Evolutionary conservation across 2,113 vertebrate species (phyloP).

Genomic region (Engraulis encrasicolus): DNA sequence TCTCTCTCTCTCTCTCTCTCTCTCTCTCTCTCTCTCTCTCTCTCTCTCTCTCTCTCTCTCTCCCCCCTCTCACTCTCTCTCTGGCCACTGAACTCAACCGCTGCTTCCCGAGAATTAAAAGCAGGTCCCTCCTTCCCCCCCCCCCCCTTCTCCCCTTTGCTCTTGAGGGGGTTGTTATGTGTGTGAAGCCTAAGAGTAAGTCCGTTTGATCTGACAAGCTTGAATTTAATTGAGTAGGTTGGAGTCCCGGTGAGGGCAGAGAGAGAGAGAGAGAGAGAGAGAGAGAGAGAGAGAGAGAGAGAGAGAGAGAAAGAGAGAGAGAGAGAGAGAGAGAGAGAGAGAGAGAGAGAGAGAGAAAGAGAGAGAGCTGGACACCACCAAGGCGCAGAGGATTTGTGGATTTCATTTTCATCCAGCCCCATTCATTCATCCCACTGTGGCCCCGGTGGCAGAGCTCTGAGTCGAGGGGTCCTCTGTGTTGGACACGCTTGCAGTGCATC

Average conservation of each 20-base stretch:
- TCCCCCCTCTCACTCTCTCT: not conserved
- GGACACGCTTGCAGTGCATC: not conserved
- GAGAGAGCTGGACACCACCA: slow-evolving; percentile 19
- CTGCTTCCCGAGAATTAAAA: slow-evolving; percentile 55
- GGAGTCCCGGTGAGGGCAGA: slow-evolving; percentile 54
- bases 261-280: slow-evolving; percentile 49
- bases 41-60: slow-evolving; percentile 48
- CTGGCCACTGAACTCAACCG: too few species aligned
- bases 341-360: slow-evolving; percentile 28
- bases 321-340: too few species aligned
- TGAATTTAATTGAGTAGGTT: slow-evolving; percentile 70
- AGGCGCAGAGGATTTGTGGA: slow-evolving; percentile 39
- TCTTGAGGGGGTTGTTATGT: slow-evolving; percentile 58
- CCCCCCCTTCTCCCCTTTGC: slow-evolving; percentile 46
- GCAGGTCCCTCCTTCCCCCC: slow-evolving; percentile 44
- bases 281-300: slow-evolving; percentile 31
- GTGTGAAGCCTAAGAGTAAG: slow-evolving; percentile 49
- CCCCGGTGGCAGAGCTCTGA: not conserved
- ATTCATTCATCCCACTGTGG: slow-evolving; percentile 10
- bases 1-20: too few species aligned
- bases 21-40: slow-evolving; percentile 49
- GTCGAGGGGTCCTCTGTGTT: not conserved
- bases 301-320: slow-evolving; percentile 31
- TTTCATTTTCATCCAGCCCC: slow-evolving; percentile 38
- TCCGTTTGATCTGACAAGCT: slow-evolving; percentile 71